Percentiles rank a stretch among this genome's conserved stretches.
Evolutionary conservation across 1,140 invertebrate species (phyloP).

Genomic region (Phymorhynchus buccinoides): DNA sequence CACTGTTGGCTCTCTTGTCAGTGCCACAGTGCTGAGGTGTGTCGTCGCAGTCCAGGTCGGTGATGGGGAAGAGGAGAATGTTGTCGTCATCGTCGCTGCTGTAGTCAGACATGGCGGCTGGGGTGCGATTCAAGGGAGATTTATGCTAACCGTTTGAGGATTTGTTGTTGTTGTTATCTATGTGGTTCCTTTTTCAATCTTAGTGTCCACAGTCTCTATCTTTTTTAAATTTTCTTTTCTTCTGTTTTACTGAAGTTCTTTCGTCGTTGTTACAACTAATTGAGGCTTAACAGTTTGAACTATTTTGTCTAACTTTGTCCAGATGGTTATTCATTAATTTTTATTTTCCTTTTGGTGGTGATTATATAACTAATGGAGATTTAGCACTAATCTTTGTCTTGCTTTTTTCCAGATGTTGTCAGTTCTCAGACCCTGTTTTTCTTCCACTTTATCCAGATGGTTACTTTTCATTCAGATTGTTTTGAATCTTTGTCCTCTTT

Average conservation of each 20-base stretch:
- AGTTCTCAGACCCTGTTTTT: background rate
- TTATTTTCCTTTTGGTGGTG: too few species aligned
- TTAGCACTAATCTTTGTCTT: too few species aligned
- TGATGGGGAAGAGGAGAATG: constrained; percentile 58
- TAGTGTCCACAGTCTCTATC: background rate
- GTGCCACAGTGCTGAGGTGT: constrained; percentile 26
- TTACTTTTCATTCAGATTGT: too few species aligned
- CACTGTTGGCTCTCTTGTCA: too few species aligned
- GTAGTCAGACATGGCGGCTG: constrained; percentile 27
- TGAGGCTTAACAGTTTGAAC: too few species aligned
- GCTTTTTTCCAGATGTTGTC: background rate
- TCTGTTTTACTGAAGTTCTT: background rate
- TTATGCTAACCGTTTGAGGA: background rate
- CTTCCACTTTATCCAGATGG: too few species aligned
- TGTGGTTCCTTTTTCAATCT: too few species aligned
- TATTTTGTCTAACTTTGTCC: too few species aligned
- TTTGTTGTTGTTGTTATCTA: background rate
- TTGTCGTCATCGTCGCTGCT: constrained; percentile 51
- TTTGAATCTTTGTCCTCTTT: background rate
- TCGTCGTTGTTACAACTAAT: too few species aligned
- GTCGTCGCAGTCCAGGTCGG: constrained; percentile 47
- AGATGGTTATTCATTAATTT: too few species aligned
- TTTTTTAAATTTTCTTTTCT: background rate
- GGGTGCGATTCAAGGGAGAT: background rate
- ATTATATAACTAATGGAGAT: too few species aligned